Conservation (phyloP, 2,888 invertebrate species). For the Hololepta plana region DNA sequence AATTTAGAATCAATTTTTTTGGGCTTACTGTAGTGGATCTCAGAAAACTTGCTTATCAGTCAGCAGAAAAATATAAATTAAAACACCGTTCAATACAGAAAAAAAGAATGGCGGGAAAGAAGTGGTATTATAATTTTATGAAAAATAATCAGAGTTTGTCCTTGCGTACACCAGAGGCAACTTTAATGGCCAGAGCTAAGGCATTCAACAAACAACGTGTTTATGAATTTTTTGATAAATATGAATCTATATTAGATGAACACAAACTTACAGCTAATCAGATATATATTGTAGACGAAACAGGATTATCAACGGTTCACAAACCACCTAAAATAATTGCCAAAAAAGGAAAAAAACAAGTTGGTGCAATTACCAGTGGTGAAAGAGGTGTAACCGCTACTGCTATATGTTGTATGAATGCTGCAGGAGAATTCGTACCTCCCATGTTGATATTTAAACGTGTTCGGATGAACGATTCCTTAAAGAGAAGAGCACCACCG, state of each 20-base stretch:
- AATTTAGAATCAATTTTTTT: too few relatives aligned
- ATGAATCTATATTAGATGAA: slow-evolving; percentile 9
- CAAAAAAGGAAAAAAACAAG: too few relatives aligned
- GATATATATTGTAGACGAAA: too few relatives aligned
- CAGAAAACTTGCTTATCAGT: too few relatives aligned
- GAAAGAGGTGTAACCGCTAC: slow-evolving; percentile 5
- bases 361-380: slow-evolving; percentile 10
- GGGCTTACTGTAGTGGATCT: too few relatives aligned
- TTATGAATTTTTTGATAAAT: slow-evolving; percentile 6
- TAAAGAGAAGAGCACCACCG: slow-evolving; percentile 11
- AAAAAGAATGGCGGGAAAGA: slow-evolving; percentile 5
- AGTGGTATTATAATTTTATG: slow-evolving; percentile 7
- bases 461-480: slow-evolving; percentile 7
- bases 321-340: too few relatives aligned
- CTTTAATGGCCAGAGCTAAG: slow-evolving; percentile 5
- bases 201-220: slow-evolving; percentile 3
- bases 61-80: too few relatives aligned
- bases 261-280: slow-evolving; percentile 11
- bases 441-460: slow-evolving; percentile 12
- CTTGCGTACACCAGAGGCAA: slow-evolving; percentile 10
- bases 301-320: too few relatives aligned
- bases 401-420: slow-evolving; percentile 11
- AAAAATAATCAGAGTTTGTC: slow-evolving; percentile 10
- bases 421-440: slow-evolving; percentile 10
- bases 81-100: too few relatives aligned